phyloP scores from a whole-genome alignment of 1,140 invertebrate genomes.

The Diplogasteroides magnus region DNA sequence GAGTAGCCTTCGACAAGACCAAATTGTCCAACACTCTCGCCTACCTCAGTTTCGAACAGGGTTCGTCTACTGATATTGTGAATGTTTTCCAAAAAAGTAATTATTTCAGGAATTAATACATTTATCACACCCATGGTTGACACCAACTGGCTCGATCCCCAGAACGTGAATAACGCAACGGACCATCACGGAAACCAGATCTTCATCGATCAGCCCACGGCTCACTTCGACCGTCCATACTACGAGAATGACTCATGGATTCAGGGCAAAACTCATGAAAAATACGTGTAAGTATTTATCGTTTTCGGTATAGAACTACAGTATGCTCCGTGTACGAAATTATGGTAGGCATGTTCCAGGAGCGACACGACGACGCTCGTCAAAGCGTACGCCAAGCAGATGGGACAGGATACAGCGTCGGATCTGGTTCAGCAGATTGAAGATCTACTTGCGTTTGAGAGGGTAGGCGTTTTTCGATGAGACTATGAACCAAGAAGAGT shows the following conservation, averaged over 20 bases:
- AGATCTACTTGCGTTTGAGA: not conserved
- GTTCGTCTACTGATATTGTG: too few species aligned
- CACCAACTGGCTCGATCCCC: slow-evolving; percentile 45
- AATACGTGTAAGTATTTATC: too few species aligned
- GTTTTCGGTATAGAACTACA: too few species aligned
- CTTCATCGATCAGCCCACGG: slow-evolving; percentile 38
- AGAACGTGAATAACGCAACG: slow-evolving; percentile 4
- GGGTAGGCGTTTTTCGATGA: not conserved
- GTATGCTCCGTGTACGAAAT: too few species aligned
- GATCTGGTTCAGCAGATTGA: not conserved
- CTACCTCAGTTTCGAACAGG: slow-evolving; percentile 25
- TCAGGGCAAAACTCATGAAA: too few species aligned
- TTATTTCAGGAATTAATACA: slow-evolving; percentile 27
- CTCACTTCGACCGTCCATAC: slow-evolving; percentile 13
- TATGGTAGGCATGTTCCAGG: not conserved
- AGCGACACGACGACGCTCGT: not conserved
- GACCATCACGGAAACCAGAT: slow-evolving; percentile 25
- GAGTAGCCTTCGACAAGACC: slow-evolving; percentile 1
- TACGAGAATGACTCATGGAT: not conserved
- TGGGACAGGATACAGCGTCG: not conserved
- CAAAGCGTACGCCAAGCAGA: not conserved
- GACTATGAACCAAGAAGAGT: not conserved
- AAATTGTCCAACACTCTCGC: slow-evolving; percentile 22
- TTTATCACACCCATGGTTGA: slow-evolving; percentile 37
- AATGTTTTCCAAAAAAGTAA: not conserved